These are phyloP conservation scores for Montipora cactus DNA, from an alignment of 64 coral and sea anemone genomes.

Conservation along the genomic window DNA sequence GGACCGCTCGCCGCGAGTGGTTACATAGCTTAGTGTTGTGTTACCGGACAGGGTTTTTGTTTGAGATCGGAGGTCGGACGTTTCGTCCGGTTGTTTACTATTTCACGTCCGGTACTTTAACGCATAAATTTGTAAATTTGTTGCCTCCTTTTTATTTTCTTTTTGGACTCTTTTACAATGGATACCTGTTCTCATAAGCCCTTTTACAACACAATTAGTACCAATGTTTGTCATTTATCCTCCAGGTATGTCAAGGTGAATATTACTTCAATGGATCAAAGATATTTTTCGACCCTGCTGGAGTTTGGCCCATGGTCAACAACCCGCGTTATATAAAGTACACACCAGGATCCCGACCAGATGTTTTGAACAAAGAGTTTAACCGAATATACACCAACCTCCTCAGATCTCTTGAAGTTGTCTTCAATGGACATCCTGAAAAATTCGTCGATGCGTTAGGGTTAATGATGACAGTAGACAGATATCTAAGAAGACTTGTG, in stretches of 20 bases:
- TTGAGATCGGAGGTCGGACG: too few species aligned
- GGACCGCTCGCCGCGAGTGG: too few species aligned
- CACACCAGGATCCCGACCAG: conserved; percentile 20
- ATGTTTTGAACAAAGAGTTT: conserved; percentile 7
- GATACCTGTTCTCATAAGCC: too few species aligned
- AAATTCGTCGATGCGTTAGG: conserved; percentile 40
- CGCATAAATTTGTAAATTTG: too few species aligned
- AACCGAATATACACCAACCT: conserved; percentile 54
- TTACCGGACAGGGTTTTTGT: too few species aligned
- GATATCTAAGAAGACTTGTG: conserved; percentile 27
- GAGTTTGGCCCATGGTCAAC: conserved; percentile 57
- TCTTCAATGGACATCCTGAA: conserved; percentile 58
- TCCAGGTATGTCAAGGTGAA: conserved; percentile 12
- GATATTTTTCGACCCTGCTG: conserved; percentile 45
- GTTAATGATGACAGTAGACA: conserved; percentile 30
- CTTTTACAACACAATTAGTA: not conserved
- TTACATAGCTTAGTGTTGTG: too few species aligned
- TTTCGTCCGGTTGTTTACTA: too few species aligned
- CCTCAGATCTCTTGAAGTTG: conserved; percentile 29
- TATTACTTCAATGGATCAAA: conserved; percentile 43
- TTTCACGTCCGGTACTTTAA: too few species aligned
- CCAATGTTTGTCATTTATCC: not conserved
- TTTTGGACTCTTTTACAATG: too few species aligned
- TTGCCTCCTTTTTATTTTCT: too few species aligned
- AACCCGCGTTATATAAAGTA: conserved; percentile 30